Conservation (phyloP, 2,113 vertebrate genomes). For the Gambusia affinis region DNA sequence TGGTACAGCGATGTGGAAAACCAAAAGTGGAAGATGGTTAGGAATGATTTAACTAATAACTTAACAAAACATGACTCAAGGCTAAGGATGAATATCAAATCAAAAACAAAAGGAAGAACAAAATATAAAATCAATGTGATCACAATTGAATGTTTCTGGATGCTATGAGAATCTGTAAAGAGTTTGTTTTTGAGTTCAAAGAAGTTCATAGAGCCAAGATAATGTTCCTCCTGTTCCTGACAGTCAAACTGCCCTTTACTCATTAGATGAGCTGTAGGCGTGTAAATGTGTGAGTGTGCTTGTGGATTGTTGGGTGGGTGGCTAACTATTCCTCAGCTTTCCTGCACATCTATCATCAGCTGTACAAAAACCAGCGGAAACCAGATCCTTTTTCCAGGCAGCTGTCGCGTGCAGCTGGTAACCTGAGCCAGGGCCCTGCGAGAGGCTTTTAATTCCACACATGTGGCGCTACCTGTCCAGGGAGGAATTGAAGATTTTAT, state of each 20-base stretch:
- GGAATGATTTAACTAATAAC: too few species aligned
- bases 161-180: background rate
- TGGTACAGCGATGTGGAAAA: too few species aligned
- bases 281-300: background rate
- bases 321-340: conserved; percentile 61
- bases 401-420: conserved; percentile 84
- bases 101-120: background rate
- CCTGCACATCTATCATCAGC: conserved; percentile 75
- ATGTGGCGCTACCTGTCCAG: conserved; percentile 83
- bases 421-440: conserved; percentile 55
- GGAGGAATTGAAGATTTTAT: conserved; percentile 77
- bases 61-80: background rate
- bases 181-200: conserved; percentile 41
- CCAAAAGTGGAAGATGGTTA: background rate
- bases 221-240: conserved; percentile 73
- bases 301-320: background rate
- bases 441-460: conserved; percentile 73
- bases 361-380: conserved; percentile 77
- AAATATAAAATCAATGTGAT: background rate
- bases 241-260: conserved; percentile 70
- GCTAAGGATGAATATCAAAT: background rate
- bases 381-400: conserved; percentile 73
- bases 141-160: background rate
- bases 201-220: conserved; percentile 55
- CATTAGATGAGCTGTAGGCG: conserved; percentile 35